Percentiles rank a stretch among this genome's conserved stretches.
Evolutionary conservation across 2,888 invertebrate species (phyloP).

Genomic region (Steinernema carpocapsae): DNA sequence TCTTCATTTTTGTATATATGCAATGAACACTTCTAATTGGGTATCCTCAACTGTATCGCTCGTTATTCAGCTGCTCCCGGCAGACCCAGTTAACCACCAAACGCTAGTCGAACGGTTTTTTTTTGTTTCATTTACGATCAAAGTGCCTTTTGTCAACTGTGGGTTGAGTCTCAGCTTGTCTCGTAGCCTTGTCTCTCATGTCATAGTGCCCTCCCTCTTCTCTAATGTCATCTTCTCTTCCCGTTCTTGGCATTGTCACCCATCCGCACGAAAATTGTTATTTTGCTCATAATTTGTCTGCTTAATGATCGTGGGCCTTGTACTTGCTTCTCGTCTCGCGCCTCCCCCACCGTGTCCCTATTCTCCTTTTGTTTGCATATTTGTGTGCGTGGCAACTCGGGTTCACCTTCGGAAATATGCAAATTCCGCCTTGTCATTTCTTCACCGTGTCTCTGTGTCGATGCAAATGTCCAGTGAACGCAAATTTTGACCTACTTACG

Average conservation of each 20-base stretch:
- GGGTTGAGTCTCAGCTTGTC: neutral
- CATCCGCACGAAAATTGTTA: slow-evolving; percentile 22
- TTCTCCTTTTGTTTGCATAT: slow-evolving; percentile 14
- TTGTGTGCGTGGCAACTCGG: slow-evolving; percentile 16
- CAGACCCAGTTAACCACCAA: neutral
- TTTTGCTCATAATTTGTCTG: slow-evolving; percentile 20
- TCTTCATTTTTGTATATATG: slow-evolving; percentile 31
- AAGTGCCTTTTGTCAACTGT: slow-evolving; percentile 27
- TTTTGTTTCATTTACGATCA: neutral
- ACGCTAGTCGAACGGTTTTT: slow-evolving; percentile 32
- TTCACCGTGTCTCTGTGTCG: neutral
- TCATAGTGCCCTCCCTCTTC: neutral
- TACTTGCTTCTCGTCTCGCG: neutral
- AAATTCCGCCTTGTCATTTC: slow-evolving; percentile 24
- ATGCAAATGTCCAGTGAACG: slow-evolving; percentile 26
- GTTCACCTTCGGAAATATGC: slow-evolving; percentile 29
- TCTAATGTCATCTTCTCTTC: neutral
- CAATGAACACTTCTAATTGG: slow-evolving; percentile 26
- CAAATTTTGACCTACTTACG: slow-evolving; percentile 17
- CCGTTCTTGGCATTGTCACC: neutral
- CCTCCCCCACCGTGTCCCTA: neutral
- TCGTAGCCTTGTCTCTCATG: neutral
- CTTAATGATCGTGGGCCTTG: slow-evolving; percentile 21
- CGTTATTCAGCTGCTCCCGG: neutral
- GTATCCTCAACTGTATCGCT: slow-evolving; percentile 31